phyloP scores from a whole-genome alignment of 2,797 vertebrate species.

The Rhyacichthys aspro region DNA sequence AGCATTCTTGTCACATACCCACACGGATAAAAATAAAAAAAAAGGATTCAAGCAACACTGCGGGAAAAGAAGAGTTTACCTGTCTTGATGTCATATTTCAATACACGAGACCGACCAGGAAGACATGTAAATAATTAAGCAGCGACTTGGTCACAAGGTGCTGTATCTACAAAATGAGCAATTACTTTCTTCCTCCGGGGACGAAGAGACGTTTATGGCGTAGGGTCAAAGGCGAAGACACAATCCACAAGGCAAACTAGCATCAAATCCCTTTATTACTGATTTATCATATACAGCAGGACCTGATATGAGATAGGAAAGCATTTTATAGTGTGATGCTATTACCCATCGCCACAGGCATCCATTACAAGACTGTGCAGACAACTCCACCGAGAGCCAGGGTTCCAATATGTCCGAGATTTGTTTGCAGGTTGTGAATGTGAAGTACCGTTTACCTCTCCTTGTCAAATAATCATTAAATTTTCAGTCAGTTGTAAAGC shows the following conservation, averaged over 20 bases:
- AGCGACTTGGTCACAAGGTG: constrained; percentile 87
- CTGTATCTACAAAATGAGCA: constrained; percentile 91
- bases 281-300: constrained; percentile 64
- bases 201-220: constrained; percentile 80
- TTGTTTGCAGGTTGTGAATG: constrained; percentile 22
- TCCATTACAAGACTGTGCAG: constrained; percentile 10
- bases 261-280: constrained; percentile 77
- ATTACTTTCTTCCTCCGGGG: constrained; percentile 86
- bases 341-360: constrained; percentile 36
- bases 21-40: constrained; percentile 42
- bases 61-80: constrained; percentile 44
- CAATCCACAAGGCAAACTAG: constrained; percentile 82
- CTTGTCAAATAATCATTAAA: constrained; percentile 15
- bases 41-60: constrained; percentile 28
- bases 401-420: constrained; percentile 10
- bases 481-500: constrained; percentile 1
- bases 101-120: constrained; percentile 83
- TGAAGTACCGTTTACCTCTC: constrained; percentile 10
- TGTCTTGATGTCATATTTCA: constrained; percentile 77
- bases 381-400: constrained; percentile 19
- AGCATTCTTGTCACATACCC: constrained; percentile 28
- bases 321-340: constrained; percentile 33
- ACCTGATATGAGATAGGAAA: constrained; percentile 46
- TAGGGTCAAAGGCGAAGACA: constrained; percentile 77
- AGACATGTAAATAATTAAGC: constrained; percentile 92